Conservation (phyloP, 1,140 invertebrate genomes). For the Aphaenogaster ashmeadi region DNA sequence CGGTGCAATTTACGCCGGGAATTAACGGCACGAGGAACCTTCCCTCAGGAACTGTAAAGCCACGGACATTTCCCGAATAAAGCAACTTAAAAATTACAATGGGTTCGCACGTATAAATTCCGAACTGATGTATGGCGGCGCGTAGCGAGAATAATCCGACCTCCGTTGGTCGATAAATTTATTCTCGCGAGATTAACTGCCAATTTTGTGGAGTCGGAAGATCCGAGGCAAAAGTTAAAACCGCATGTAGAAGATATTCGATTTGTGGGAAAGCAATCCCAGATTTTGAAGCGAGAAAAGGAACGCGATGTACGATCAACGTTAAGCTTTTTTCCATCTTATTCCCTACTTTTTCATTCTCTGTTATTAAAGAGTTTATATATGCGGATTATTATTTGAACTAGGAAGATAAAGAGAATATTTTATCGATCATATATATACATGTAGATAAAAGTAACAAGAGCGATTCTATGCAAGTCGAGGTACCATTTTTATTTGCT, state of each 20-base stretch:
- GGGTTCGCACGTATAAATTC: conserved; percentile 53
- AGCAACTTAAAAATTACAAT: conserved; percentile 63
- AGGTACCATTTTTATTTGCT: conserved; percentile 4
- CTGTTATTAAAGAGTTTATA: conserved; percentile 13
- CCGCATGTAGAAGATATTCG: conserved; percentile 16
- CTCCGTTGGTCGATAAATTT: conserved; percentile 62
- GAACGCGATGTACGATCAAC: background rate
- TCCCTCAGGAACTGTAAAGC: conserved; percentile 51
- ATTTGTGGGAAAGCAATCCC: conserved; percentile 33
- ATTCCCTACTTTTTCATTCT: background rate
- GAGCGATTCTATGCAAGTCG: background rate
- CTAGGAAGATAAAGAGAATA: conserved; percentile 11
- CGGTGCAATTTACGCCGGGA: conserved; percentile 63
- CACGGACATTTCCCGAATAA: conserved; percentile 45
- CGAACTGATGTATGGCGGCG: conserved; percentile 55
- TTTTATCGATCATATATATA: background rate
- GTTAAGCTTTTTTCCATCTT: background rate
- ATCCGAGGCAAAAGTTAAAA: conserved; percentile 6
- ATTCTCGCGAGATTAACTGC: conserved; percentile 58
- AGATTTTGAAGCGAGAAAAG: conserved; percentile 12
- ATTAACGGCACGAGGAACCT: conserved; percentile 57
- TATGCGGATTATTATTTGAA: conserved; percentile 24
- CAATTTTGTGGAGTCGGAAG: conserved; percentile 46
- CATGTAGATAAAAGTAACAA: background rate
- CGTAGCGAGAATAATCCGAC: conserved; percentile 60